Evolutionary conservation across 1,140 invertebrate genomes (phyloP).

Genomic region (Drosophila sechellia): DNA sequence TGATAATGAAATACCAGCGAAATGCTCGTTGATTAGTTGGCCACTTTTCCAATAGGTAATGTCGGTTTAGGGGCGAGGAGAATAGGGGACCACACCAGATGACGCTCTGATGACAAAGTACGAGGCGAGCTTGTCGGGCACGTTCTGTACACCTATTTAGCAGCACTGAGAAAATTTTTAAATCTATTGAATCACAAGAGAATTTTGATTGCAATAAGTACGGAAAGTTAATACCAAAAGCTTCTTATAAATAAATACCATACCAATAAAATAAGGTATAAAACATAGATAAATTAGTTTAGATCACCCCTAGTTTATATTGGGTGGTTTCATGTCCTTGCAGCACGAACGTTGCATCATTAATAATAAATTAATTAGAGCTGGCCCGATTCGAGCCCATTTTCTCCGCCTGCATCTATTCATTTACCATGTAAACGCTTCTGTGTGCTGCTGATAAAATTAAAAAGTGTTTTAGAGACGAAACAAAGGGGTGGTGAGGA

Average conservation of each 20-base stretch:
- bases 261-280: too few species aligned
- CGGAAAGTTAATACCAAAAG: background rate
- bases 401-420: conserved; percentile 56
- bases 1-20: conserved; percentile 59
- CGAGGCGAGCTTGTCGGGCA: conserved; percentile 47
- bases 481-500: conserved; percentile 38
- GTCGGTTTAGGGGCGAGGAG: background rate
- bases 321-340: too few species aligned
- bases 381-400: background rate
- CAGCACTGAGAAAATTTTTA: conserved; percentile 37
- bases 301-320: too few species aligned
- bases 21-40: conserved; percentile 72
- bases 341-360: too few species aligned
- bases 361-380: conserved; percentile 12
- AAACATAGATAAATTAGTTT: too few species aligned
- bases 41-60: conserved; percentile 55
- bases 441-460: conserved; percentile 73
- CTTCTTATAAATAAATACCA: too few species aligned
- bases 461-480: conserved; percentile 76
- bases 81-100: conserved; percentile 24
- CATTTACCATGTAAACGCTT: conserved; percentile 70
- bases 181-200: too few species aligned
- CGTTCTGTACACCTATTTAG: conserved; percentile 62
- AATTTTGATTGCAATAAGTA: too few species aligned
- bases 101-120: conserved; percentile 66